phyloP scores from a whole-genome alignment of 2,888 invertebrate species.

The Eupeodes luniger region DNA sequence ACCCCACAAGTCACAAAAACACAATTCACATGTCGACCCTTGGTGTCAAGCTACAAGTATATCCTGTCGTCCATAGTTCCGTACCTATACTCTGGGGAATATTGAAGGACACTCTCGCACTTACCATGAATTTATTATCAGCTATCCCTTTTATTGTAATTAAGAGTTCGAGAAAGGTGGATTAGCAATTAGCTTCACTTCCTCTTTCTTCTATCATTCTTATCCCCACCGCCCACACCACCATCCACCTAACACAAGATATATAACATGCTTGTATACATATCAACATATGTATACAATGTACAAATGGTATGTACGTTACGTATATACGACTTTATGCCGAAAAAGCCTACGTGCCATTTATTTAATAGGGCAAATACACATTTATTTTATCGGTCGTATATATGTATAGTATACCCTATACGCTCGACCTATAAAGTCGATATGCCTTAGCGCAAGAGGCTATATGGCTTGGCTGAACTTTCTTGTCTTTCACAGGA shows the following conservation, averaged over 20 bases:
- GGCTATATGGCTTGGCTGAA: constrained; percentile 28
- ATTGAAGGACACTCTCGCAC: constrained; percentile 74
- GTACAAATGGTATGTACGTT: neutral
- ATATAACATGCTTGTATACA: neutral
- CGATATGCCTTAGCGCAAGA: constrained; percentile 27
- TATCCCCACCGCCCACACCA: neutral
- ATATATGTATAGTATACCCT: constrained; percentile 1
- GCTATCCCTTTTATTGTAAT: constrained; percentile 75
- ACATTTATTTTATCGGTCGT: constrained; percentile 65
- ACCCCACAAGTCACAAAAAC: constrained; percentile 52
- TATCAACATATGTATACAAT: too few relatives aligned
- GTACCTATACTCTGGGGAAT: constrained; percentile 59
- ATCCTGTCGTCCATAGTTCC: neutral
- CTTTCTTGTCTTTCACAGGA: constrained; percentile 34
- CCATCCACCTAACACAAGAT: constrained; percentile 10
- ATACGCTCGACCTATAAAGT: constrained; percentile 43
- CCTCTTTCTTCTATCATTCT: constrained; percentile 2
- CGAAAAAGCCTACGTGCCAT: constrained; percentile 57
- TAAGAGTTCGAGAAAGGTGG: constrained; percentile 75
- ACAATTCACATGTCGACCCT: constrained; percentile 73
- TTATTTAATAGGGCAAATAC: constrained; percentile 66
- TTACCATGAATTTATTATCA: constrained; percentile 75
- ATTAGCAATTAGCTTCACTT: constrained; percentile 71
- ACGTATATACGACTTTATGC: constrained; percentile 16
- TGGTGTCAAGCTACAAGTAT: constrained; percentile 72